These are phyloP conservation scores for Pachyrhynchus sulphureomaculatus DNA, from an alignment of 1,140 invertebrate species.

Conservation along the genomic window DNA sequence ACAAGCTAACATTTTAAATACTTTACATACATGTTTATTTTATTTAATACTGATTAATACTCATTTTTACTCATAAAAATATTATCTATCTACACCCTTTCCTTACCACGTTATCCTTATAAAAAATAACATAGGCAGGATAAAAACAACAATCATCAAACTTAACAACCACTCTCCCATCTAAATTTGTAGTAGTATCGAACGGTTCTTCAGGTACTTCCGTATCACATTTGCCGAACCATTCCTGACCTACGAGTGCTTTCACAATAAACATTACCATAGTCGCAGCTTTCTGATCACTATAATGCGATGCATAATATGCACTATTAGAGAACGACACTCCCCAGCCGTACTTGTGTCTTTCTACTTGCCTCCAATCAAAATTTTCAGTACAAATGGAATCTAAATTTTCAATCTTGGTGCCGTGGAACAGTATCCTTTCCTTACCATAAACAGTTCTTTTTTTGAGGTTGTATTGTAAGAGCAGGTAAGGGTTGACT, in stretches of 20 bases:
- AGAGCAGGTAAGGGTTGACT: neutral
- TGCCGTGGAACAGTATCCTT: conserved; percentile 4
- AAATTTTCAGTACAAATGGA: conserved; percentile 8
- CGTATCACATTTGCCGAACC: neutral
- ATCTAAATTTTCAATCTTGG: conserved; percentile 1
- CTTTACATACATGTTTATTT: too few relatives aligned
- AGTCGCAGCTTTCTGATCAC: neutral
- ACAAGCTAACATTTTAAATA: too few relatives aligned
- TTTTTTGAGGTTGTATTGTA: neutral
- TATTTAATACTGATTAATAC: too few relatives aligned
- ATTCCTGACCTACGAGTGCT: neutral
- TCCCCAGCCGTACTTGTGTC: conserved; percentile 1
- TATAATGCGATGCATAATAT: neutral
- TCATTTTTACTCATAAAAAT: too few relatives aligned
- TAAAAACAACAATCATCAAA: conserved; percentile 33
- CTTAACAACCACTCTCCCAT: conserved; percentile 27
- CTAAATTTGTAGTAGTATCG: conserved; percentile 27
- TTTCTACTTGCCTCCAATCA: neutral
- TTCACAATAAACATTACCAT: conserved; percentile 9
- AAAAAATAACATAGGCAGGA: conserved; percentile 25
- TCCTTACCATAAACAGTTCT: neutral
- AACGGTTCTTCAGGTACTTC: neutral
- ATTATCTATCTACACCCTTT: too few relatives aligned
- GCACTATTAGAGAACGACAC: neutral
- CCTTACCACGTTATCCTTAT: too few relatives aligned